Evolutionary conservation across 2,797 vertebrate species (phyloP), one percentile per base, ranked within the genome.

Genomic region (Mustela erminea): DNA sequence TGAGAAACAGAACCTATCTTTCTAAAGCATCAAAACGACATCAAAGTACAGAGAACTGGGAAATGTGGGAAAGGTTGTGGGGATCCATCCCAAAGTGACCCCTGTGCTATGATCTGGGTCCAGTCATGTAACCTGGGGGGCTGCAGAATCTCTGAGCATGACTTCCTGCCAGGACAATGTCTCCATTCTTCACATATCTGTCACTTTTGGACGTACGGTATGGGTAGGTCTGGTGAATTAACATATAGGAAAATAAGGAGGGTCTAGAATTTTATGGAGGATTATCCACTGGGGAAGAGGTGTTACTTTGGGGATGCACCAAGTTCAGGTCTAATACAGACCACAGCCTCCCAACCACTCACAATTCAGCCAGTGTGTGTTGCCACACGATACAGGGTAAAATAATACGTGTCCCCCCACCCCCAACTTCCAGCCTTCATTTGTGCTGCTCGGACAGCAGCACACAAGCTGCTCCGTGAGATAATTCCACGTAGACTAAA

Each of bases 1-100:
- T 49, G 77, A 96, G 62, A 87, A 93, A 96, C 32, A 87, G 66
- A 91, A 85, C 1, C 60, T 25, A 62, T 29, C n/a, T 95, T 90
- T 85, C 78, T 89, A 90, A 66, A 81, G 60, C 35, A 46, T 83
- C 54, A 72, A 72, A 87, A 87, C 9, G 8, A 17, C 64, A 64
- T 56, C 41, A 21, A 70, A 41, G 46, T 35, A 17, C 72, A 90
- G 80, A 87, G 66, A 74, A 54, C 75, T 8, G 25, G 32, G 82
- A 18, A 46, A 5, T 62, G 1, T 35, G 49, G 41, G 46, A 6
- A 78, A 80, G 15, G 10, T 43, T 83, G 6, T 54, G 52, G 32
- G 15, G n/a, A 64, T 25, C 17, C 38, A 23, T 38, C 77, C 41
- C 60, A 41, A 49, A 29, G 52, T 25, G 54, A 32, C 35, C 43